Conservation (phyloP, 2,113 vertebrate species). For the Ceyx cyanopectus region DNA sequence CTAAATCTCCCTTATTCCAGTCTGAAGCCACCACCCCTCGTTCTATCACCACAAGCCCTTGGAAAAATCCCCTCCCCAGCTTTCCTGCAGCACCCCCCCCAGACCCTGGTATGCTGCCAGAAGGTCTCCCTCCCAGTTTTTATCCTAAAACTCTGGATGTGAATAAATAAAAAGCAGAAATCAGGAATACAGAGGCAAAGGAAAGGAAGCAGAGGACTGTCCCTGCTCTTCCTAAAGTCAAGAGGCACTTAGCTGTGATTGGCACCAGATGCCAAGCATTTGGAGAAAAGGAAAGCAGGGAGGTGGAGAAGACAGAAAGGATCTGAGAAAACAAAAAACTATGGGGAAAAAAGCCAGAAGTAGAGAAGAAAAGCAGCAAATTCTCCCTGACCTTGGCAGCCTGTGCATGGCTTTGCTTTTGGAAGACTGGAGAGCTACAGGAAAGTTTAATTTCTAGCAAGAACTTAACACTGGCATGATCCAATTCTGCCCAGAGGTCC, state of each 20-base stretch:
- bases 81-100: too few relatives aligned
- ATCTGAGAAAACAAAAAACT: not conserved
- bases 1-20: too few relatives aligned
- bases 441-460: not conserved
- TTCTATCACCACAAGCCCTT: too few relatives aligned
- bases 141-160: not conserved
- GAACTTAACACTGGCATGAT: not conserved
- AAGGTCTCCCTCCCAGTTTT: not conserved
- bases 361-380: not conserved
- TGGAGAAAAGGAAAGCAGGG: not conserved
- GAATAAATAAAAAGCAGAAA: not conserved
- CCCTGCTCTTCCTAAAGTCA: not conserved
- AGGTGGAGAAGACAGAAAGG: not conserved
- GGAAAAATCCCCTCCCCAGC: too few relatives aligned
- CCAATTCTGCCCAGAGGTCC: not conserved
- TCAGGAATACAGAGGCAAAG: not conserved
- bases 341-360: not conserved
- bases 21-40: too few relatives aligned
- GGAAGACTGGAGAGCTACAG: not conserved
- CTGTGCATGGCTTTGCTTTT: not conserved
- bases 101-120: too few relatives aligned
- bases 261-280: not conserved
- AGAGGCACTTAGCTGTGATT: not conserved
- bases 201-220: not conserved
- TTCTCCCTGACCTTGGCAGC: not conserved